Evolutionary conservation across 2,888 invertebrate species (phyloP), one percentile per base, ranked within the genome.

Genomic region (Zonitis immaculata): DNA sequence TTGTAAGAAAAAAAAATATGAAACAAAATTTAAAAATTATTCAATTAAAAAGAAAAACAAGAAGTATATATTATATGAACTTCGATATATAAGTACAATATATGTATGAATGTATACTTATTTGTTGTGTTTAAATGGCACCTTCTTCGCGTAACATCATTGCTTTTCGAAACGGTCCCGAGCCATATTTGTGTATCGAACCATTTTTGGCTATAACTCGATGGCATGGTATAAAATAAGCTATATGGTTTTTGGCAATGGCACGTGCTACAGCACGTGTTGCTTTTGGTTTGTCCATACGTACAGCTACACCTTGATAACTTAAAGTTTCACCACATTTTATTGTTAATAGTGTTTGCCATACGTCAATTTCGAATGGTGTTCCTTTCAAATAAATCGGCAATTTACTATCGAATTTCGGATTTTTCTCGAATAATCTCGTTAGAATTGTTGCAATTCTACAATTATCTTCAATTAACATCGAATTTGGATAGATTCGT

Each of bases 1-100:
- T 75, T 76, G 75, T 75, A 73, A 74, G 74, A 72, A 67, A 63
- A 69, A 65, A 66, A 67, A 67, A 69, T 63, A 68, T 68, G 7
- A 35, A 35, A 7, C 12, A 32, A 14, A 32, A 32, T 14, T 14
- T 22, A 5, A 22, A 22, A 22, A 22, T 22, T 22, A 22, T 22
- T n/a, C n/a, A n/a, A 22, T 22, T 22, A 22, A 4, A 22, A 22
- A 16, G 6, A 30, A 30, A 30, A 30, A 30, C 30, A 30, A 30
- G 30, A 30, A n/a, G n/a, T 64, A 62, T 61, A 65, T 60, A 59
- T 56, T 56, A 52, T 54, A 54, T 54, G 46, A 63, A 63, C 62
- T 65, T 66, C 65, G 64, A 67, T 60, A 69, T 35, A 35, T 35
- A 73, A 73, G 72, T 72, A 73, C 71, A 74, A 75, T 75, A 75